Conservation (phyloP, 2,113 vertebrate genomes). For the Lampris incognitus region DNA sequence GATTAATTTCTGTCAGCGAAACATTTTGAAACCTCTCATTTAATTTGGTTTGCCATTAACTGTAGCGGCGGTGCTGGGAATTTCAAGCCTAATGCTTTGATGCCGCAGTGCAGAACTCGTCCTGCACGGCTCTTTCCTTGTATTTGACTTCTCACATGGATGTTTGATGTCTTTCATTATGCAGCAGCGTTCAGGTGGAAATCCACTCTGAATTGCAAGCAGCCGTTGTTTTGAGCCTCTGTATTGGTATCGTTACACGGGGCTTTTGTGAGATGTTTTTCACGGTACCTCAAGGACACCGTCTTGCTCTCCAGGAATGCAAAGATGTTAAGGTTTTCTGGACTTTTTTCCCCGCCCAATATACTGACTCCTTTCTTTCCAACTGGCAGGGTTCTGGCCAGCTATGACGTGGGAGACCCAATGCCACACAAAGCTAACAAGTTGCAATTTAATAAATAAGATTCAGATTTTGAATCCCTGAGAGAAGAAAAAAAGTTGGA, state of each 20-base stretch:
- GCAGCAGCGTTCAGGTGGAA: not conserved
- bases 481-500: not conserved
- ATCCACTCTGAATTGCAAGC: conserved; percentile 10
- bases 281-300: conserved; percentile 23
- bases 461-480: not conserved
- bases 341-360: not conserved
- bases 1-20: not conserved
- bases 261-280: not conserved
- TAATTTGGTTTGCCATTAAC: conserved; percentile 1
- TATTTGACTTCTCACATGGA: not conserved
- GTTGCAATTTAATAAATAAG: conserved; percentile 1
- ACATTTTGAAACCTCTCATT: not conserved
- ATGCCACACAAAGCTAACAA: not conserved
- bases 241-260: not conserved
- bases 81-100: not conserved
- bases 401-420: too few species aligned
- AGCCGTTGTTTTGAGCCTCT: not conserved
- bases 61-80: not conserved
- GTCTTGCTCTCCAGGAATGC: not conserved
- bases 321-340: conserved; percentile 2
- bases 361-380: not conserved
- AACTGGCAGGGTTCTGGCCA: too few species aligned
- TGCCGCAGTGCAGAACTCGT: not conserved
- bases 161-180: conserved; percentile 5
- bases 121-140: not conserved